Percentiles rank a stretch among this genome's conserved stretches.
These are phyloP conservation scores for Parnassius apollo DNA, from an alignment of 2,888 invertebrate genomes.

Conservation along the genomic window DNA sequence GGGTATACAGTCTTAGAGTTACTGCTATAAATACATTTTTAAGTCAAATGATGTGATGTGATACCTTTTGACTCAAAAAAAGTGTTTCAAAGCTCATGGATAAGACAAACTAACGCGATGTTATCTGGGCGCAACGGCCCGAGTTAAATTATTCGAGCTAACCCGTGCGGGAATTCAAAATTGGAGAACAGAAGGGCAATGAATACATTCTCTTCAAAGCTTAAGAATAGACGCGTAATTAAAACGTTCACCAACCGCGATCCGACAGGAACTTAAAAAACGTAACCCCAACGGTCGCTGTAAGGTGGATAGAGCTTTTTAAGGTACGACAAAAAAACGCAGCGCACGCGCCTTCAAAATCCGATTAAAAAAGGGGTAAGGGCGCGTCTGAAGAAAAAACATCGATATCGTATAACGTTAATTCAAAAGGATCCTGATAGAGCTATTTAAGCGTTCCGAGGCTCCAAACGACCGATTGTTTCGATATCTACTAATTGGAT, in stretches of 20 bases:
- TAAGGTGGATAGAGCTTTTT: slow-evolving; percentile 75
- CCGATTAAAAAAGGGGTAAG: slow-evolving; percentile 78
- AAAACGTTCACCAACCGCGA: slow-evolving; percentile 73
- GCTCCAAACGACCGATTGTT: slow-evolving; percentile 67
- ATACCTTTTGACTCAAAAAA: slow-evolving; percentile 10
- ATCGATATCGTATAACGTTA: slow-evolving; percentile 66
- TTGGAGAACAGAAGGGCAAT: slow-evolving; percentile 31
- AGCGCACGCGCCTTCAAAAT: slow-evolving; percentile 71
- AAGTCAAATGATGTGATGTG: not conserved
- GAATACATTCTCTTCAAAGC: slow-evolving; percentile 27
- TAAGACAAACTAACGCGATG: slow-evolving; percentile 35
- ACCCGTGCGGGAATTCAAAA: slow-evolving; percentile 61
- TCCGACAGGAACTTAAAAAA: slow-evolving; percentile 61
- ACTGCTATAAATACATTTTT: no score
- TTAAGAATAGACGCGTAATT: slow-evolving; percentile 49
- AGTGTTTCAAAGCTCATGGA: slow-evolving; percentile 16
- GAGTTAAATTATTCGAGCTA: slow-evolving; percentile 64
- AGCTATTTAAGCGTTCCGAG: slow-evolving; percentile 73
- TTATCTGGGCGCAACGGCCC: slow-evolving; percentile 49
- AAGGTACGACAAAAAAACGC: slow-evolving; percentile 56
- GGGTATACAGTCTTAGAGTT: no score
- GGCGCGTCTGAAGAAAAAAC: slow-evolving; percentile 65
- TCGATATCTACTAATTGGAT: slow-evolving; percentile 80
- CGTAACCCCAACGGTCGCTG: slow-evolving; percentile 71
- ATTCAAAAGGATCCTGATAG: slow-evolving; percentile 72